Evolutionary conservation across 2,888 invertebrate species (phyloP).

Genomic region (Phorcus lineatus): DNA sequence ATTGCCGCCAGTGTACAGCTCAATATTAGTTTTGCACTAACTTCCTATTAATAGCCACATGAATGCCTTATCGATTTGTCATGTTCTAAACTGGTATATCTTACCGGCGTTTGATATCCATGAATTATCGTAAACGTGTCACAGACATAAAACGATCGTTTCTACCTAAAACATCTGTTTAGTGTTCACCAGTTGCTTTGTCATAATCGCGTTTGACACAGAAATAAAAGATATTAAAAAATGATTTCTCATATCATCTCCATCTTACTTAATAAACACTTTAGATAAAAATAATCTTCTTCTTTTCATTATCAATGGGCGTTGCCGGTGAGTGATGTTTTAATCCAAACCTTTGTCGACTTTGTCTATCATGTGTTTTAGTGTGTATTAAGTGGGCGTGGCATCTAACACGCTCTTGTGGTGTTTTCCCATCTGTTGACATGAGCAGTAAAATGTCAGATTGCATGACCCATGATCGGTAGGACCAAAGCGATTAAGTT

Average conservation of each 20-base stretch:
- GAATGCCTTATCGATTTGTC: too few species aligned
- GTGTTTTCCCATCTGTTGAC: not conserved
- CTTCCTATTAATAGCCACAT: too few species aligned
- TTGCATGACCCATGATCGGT: not conserved
- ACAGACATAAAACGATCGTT: too few species aligned
- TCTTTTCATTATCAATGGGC: constrained; percentile 1
- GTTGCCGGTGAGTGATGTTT: not conserved
- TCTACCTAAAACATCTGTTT: too few species aligned
- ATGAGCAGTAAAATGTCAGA: not conserved
- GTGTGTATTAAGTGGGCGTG: constrained; percentile 5
- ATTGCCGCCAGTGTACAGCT: too few species aligned
- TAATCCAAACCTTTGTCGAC: not conserved
- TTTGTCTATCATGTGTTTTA: not conserved
- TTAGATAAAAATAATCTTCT: not conserved
- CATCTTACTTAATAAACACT: not conserved
- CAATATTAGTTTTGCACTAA: too few species aligned
- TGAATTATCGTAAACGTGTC: too few species aligned
- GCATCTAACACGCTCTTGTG: not conserved
- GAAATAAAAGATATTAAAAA: too few species aligned
- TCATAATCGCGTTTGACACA: too few species aligned
- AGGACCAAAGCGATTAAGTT: not conserved
- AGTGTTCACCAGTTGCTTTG: too few species aligned
- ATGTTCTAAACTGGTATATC: too few species aligned
- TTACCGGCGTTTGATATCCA: too few species aligned
- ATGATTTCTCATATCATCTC: not conserved